A percentile compares a stretch with the other conserved stretches of the same genome.
phyloP scores from a whole-genome alignment of 2,888 invertebrate genomes.

The Synergus japonicus region DNA sequence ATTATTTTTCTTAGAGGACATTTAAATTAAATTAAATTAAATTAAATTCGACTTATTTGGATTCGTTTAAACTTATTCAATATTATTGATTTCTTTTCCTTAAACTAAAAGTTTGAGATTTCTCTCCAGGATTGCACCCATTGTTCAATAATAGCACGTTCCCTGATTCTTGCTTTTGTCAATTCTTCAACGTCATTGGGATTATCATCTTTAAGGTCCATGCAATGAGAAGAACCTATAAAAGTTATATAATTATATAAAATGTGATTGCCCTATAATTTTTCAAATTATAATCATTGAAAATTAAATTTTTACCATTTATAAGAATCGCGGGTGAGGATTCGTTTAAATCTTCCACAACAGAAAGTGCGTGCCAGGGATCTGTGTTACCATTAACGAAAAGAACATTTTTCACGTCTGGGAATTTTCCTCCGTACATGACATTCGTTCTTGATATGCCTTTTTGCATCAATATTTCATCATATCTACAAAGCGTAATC shows the following conservation, averaged over 20 bases:
- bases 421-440: constrained; percentile 78
- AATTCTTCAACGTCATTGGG: constrained; percentile 44
- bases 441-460: constrained; percentile 78
- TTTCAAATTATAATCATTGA: background rate
- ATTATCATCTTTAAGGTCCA: constrained; percentile 41
- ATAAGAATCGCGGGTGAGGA: constrained; percentile 68
- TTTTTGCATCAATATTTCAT: constrained; percentile 67
- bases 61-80: background rate
- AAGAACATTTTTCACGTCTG: constrained; percentile 80
- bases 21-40: background rate
- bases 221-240: constrained; percentile 51
- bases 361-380: constrained; percentile 80
- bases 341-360: constrained; percentile 76
- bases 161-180: constrained; percentile 38
- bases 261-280: background rate
- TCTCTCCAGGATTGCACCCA: constrained; percentile 32
- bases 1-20: too few relatives aligned
- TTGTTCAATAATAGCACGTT: constrained; percentile 44
- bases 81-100: background rate
- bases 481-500: constrained; percentile 60
- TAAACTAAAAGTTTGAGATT: background rate
- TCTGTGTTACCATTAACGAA: constrained; percentile 82
- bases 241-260: constrained; percentile 8
- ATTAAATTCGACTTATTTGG: background rate
- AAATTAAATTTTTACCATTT: constrained; percentile 60